Base-by-base conservation (phyloP, 1,140 invertebrate species). In the Alviniconcha marisindica region DNA sequence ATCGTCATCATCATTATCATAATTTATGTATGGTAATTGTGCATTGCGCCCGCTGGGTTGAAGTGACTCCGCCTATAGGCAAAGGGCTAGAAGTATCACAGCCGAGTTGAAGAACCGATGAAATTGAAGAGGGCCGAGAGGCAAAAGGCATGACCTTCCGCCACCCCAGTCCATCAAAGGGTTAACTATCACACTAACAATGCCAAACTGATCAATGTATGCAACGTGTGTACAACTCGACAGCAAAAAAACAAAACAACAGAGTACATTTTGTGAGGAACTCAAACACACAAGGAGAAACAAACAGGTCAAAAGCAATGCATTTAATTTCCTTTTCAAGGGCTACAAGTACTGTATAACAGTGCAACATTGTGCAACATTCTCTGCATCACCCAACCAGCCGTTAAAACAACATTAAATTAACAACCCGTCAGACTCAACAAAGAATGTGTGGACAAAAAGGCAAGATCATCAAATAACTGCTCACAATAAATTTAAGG, bases 21-120 rank as follows among this genome's bases (percentile, higher is more conserved):
- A n/a, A 60, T 66, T 40, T 80, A 80, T 80, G 78, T 66, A 80
- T 80, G 78, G 78, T 80, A 60, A 80, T 80, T 80, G 78, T 80
- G 78, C 78, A 80, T 80, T 80, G 78, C 78, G 78, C 78, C 78
- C 78, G 40, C 28, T 54, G 78, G 77, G 56, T 76, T 76, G 40
- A 54, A 76, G 60, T 31, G 40, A 33, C 77, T 60, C 77, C 38
- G 77, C 77, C 78, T 80, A 80, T 48, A 40, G 60, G 78, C 40
- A 15, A 31, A 54, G 42, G 40, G 73, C 73, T 18, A 54, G 73
- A 54, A 36, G 42, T 76, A 76, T 76, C 73, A 76, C 73, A 76
- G 73, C 73, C 60, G 38, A 80, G 78, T 80, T 44, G 56, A 60
- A 60, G 40, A 80, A 80, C 0, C 21, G 66, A 44, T 38, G 48